These are phyloP conservation scores for Hoplostethus mediterraneus DNA, from an alignment of 2,797 vertebrate genomes.

Conservation along the genomic window DNA sequence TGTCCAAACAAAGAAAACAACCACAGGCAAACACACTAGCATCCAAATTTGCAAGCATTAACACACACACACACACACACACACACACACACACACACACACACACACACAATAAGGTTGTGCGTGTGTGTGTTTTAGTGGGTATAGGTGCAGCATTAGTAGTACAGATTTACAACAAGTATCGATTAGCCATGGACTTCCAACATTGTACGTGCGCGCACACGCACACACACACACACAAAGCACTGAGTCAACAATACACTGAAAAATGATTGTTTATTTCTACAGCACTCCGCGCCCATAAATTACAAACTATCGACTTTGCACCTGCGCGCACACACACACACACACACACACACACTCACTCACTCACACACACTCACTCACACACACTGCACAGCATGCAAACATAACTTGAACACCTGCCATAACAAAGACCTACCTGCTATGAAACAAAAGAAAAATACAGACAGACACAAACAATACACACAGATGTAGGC, in stretches of 20 bases:
- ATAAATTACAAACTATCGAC: constrained; percentile 78
- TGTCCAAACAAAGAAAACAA: constrained; percentile 61
- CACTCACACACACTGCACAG: constrained; percentile 29
- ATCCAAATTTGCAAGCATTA: constrained; percentile 61
- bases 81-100: not conserved
- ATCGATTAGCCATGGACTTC: constrained; percentile 80
- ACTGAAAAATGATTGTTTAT: constrained; percentile 84
- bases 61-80: constrained; percentile 13
- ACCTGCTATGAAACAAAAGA: constrained; percentile 57
- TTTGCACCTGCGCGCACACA: constrained; percentile 58
- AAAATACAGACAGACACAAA: constrained; percentile 23
- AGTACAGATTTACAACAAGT: constrained; percentile 83
- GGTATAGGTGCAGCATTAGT: constrained; percentile 73
- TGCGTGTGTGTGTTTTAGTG: constrained; percentile 39
- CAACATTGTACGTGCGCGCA: constrained; percentile 56
- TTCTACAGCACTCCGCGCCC: constrained; percentile 74
- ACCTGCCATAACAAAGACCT: constrained; percentile 72
- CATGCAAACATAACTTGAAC: constrained; percentile 65
- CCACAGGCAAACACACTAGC: constrained; percentile 60
- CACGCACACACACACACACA: constrained; percentile 32
- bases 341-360: constrained; percentile 33
- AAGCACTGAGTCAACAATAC: constrained; percentile 82
- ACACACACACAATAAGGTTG: not conserved
- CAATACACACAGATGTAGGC: constrained; percentile 7
- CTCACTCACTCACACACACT: constrained; percentile 32